Base-by-base conservation (phyloP, 2,888 invertebrate species). In the Drosophila birchii region DNA sequence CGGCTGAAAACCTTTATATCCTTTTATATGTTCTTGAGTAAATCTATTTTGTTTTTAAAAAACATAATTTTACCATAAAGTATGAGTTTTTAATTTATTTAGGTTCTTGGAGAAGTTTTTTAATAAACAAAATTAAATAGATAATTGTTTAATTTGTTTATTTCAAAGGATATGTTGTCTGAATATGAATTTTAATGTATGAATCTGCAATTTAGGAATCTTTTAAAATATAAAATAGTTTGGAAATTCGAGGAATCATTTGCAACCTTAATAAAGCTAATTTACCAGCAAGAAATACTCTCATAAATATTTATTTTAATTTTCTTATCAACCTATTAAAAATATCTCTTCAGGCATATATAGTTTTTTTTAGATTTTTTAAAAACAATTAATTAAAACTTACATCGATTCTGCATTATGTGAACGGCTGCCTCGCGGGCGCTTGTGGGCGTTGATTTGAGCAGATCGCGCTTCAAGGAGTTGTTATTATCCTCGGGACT, bases 401-500 rank as follows among this genome's bases (percentile, higher is more conserved):
- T 92, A 92, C 92, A 92, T 91, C 91, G 89, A 86, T 90, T 92
- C 77, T 92, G 92, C 88, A 91, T 90, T 23, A 91, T 80, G 62
- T 91, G 91, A 14, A 86, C 84, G 78, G 88, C 83, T 45, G 88
- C 76, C 76, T 88, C 83, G 38, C 83, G 56, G 74, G 83, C 90
- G 68, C 83, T 81, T 38, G 89, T 87, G 57, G 91, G 83, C 23
- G 73, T 73, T 51, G 90, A 82, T 69, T 91, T 92, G 57, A 92
- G 81, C 81, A 92, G 88, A 74, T 92, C 91, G 82, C 91, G 91
- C 84, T 92, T 92, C 80, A 92, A 87, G 82, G 92, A 91, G 78
- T 92, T 92, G 74, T 90, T 92, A 81, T 91, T 92, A 90, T 92
- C 92, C 92, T 92, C 92, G 82, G 90, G 88, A 81, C 89, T 88